A percentile compares a stretch with the other conserved stretches of the same genome.
phyloP scores from a whole-genome alignment of 2,888 invertebrate genomes.

The Camponotus fellah region DNA sequence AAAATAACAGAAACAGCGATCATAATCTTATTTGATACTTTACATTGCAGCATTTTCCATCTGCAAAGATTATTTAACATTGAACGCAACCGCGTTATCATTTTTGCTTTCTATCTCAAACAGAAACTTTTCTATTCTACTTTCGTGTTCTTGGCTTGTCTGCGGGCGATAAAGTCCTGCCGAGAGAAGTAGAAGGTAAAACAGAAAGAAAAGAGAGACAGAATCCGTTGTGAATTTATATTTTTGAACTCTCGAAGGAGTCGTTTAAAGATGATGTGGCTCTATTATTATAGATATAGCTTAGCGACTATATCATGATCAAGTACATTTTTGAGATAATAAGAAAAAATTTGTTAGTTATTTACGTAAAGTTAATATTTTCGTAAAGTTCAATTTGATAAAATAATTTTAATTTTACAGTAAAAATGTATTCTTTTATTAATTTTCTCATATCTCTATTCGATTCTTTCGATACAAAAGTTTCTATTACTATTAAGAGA shows the following conservation, averaged over 20 bases:
- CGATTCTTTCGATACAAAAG: neutral
- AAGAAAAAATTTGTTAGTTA: conserved; percentile 52
- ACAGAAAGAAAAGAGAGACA: neutral
- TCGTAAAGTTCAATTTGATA: neutral
- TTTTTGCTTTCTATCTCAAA: conserved; percentile 16
- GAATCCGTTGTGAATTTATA: conserved; percentile 44
- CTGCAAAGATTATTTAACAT: conserved; percentile 18
- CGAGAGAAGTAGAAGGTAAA: conserved; percentile 13
- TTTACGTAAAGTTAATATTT: conserved; percentile 16
- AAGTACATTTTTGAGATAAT: conserved; percentile 6
- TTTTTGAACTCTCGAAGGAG: conserved; percentile 41
- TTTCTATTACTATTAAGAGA: neutral
- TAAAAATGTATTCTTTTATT: no score
- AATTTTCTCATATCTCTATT: neutral
- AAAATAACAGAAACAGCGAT: neutral
- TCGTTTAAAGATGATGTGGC: conserved; percentile 8
- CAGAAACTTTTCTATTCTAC: conserved; percentile 42
- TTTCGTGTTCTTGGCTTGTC: conserved; percentile 48
- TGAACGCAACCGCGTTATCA: neutral
- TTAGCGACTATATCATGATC: neutral
- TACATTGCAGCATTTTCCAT: neutral
- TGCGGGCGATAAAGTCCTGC: conserved; percentile 42
- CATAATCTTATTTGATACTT: conserved; percentile 20
- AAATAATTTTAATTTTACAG: neutral
- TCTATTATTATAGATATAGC: conserved; percentile 28